Conservation (phyloP, 2,888 invertebrate species). For the Trichacis sp. region DNA sequence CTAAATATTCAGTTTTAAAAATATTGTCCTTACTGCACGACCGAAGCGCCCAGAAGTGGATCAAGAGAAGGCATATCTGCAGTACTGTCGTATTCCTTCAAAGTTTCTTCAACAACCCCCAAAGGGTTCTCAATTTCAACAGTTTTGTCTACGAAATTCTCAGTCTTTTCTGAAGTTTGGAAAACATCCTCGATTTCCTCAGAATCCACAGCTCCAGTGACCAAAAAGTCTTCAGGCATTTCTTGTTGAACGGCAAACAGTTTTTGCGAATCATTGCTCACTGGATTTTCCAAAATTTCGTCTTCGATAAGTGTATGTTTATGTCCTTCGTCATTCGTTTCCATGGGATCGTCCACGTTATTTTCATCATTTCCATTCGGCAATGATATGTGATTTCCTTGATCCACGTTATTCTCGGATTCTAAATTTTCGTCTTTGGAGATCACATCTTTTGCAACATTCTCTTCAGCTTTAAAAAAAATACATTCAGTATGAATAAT, state of each 20-base stretch:
- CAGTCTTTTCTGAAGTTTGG: not conserved
- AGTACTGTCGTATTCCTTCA: constrained; percentile 51
- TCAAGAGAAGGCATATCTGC: constrained; percentile 52
- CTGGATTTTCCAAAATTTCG: not conserved
- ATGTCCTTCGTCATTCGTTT: not conserved
- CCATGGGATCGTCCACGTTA: not conserved
- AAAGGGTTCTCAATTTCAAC: constrained; percentile 23
- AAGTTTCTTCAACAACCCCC: constrained; percentile 18
- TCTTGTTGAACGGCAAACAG: constrained; percentile 10
- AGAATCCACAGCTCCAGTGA: not conserved
- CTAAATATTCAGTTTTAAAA: constrained; percentile 16
- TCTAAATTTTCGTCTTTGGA: too few species aligned
- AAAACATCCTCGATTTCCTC: not conserved
- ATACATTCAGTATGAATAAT: too few species aligned
- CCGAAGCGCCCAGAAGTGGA: constrained; percentile 37
- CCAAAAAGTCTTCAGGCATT: not conserved
- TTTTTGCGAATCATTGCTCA: not conserved
- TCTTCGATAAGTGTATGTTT: not conserved
- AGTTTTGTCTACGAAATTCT: constrained; percentile 14
- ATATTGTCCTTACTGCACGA: constrained; percentile 15
- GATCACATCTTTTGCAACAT: too few species aligned
- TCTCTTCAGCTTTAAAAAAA: too few species aligned
- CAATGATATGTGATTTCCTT: constrained; percentile 15
- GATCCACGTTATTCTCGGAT: not conserved
- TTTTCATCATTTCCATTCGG: constrained; percentile 14